Conservation (phyloP, 1,140 invertebrate genomes). For the Medauroidea extradentata region DNA sequence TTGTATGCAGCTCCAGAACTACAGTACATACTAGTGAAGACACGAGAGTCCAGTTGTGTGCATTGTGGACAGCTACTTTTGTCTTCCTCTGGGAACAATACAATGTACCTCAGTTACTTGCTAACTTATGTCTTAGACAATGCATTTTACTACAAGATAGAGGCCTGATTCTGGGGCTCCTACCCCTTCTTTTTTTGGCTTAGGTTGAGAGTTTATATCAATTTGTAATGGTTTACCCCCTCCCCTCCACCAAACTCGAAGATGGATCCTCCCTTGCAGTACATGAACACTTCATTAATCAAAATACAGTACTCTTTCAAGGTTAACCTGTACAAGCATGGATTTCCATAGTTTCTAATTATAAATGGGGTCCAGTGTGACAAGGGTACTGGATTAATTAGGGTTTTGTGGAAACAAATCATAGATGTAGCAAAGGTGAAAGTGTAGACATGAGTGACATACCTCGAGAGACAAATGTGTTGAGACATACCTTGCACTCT, state of each 20-base stretch:
- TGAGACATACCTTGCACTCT: no score
- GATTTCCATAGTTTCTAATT: no score
- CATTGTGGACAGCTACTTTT: neutral
- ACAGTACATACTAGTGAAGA: slow-evolving; percentile 1
- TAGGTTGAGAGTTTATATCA: neutral
- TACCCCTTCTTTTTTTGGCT: neutral
- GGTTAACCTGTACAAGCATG: no score
- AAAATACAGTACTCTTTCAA: no score
- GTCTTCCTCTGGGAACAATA: neutral
- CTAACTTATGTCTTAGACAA: neutral
- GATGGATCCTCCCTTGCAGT: no score
- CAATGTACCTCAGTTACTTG: neutral
- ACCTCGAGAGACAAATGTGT: no score
- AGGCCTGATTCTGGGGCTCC: neutral
- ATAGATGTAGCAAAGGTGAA: no score
- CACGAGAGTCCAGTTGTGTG: neutral
- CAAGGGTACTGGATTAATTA: no score
- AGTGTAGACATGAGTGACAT: no score
- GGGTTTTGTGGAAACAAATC: no score
- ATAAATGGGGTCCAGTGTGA: no score
- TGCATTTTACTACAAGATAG: neutral
- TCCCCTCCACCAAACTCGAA: neutral
- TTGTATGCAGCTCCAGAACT: slow-evolving; percentile 3
- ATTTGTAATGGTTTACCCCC: neutral
- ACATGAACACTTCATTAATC: no score